Evolutionary conservation across 2,888 invertebrate species (phyloP).

Genomic region (Andrena haemorrhoa): DNA sequence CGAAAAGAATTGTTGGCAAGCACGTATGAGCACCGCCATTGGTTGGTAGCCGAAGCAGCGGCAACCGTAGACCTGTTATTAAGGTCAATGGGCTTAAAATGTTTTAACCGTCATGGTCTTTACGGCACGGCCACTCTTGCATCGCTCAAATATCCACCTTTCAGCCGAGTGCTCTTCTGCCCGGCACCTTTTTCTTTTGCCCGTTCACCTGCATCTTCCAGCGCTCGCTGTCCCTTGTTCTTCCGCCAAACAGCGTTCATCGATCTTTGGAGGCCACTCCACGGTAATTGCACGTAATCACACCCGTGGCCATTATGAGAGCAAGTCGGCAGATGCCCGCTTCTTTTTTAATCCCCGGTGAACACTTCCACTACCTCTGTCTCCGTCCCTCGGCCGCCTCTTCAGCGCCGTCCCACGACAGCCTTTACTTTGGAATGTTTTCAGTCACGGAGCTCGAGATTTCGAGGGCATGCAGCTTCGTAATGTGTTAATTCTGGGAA

Average conservation of each 20-base stretch:
- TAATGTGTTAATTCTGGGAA: constrained; percentile 19
- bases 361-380: constrained; percentile 36
- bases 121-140: constrained; percentile 61
- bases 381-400: constrained; percentile 24
- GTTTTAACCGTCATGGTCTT: constrained; percentile 76
- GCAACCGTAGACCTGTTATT: constrained; percentile 75
- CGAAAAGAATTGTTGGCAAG: constrained; percentile 40
- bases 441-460: not conserved
- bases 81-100: constrained; percentile 76
- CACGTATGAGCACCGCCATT: constrained; percentile 38
- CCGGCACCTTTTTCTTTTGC: constrained; percentile 34
- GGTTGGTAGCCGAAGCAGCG: constrained; percentile 61
- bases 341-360: constrained; percentile 22
- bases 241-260: constrained; percentile 64
- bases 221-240: constrained; percentile 44
- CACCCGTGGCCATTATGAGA: constrained; percentile 74
- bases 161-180: constrained; percentile 59
- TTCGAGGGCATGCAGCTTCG: not conserved
- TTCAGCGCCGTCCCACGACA: not conserved
- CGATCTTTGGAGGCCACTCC: constrained; percentile 65
- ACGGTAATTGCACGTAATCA: constrained; percentile 77
- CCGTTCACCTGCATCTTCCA: constrained; percentile 45
- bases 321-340: constrained; percentile 75
- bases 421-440: not conserved
- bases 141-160: constrained; percentile 74